Base-by-base conservation (phyloP, 1,140 invertebrate species). In the Sarcophaga peregrina region DNA sequence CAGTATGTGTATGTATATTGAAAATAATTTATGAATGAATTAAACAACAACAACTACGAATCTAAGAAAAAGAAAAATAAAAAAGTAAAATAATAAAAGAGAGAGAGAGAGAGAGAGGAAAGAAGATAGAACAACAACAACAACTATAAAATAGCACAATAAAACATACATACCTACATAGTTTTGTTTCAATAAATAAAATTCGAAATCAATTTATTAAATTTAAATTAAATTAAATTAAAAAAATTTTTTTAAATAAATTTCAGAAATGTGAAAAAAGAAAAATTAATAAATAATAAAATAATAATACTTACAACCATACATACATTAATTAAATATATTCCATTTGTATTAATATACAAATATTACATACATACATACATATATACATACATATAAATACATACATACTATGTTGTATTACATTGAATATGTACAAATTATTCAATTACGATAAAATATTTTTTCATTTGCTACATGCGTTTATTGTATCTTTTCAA, bases 21-120 rank as follows among this genome's bases (percentile, higher is more conserved):
- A 50, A 85, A 82, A 83, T 74, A 46, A 25, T 46, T 83, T 87
- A 84, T 83, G 85, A 84, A 80, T 83, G 82, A 85, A 85, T 50
- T 46, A 80, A 82, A 80, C 75, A 84, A 85, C 81, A 76, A 78
- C 13, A 62, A 86, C 82, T 81, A 82, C 81, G 81, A 82, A 48
- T 13, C 45, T 82, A 73, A 54, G 82, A 15, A 47, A n/a, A 11
- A 74, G 25, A 45, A 46, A 45, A 74, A 76, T 5, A 17, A 76
- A 72, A 72, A 11, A 72, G 20, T 25, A 72, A 72, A 72, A 20
- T 72, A n/a, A n/a, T 72, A 72, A 20, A 25, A 72, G 20, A 20
- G n/a, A 72, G 20, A 20, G 17, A 72, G 20, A 20, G 20, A 72
- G 37, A 72, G n/a, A 17, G 8, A n/a, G 15, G 7, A 58, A 76